phyloP scores from a whole-genome alignment of 2,797 vertebrate species.

The Gobionotothen gibberifrons region DNA sequence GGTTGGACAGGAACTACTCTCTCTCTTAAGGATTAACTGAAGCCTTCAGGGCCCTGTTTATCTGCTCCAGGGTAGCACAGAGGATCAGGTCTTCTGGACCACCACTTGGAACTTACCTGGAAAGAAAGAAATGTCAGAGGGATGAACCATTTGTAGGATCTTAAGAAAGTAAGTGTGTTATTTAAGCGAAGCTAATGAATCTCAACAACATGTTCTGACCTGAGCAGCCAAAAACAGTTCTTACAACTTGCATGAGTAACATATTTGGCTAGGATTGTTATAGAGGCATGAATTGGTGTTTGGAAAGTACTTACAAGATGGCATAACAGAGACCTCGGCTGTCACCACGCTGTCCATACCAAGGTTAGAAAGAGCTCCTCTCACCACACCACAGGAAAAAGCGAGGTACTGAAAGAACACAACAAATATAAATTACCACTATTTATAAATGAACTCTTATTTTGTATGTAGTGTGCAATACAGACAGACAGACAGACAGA shows the following conservation, averaged over 20 bases:
- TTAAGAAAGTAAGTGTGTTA: not conserved
- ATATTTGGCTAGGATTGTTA: not conserved
- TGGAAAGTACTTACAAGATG: slow-evolving; percentile 86
- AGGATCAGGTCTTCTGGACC: slow-evolving; percentile 79
- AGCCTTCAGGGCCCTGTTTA: not conserved
- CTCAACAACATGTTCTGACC: not conserved
- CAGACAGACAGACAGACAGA: not conserved
- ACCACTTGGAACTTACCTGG: slow-evolving; percentile 90
- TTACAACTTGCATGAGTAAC: not conserved
- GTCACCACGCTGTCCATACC: slow-evolving; percentile 89
- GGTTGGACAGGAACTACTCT: slow-evolving; percentile 6
- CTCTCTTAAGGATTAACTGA: slow-evolving; percentile 25
- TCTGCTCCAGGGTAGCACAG: slow-evolving; percentile 14
- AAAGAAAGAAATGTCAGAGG: slow-evolving; percentile 4
- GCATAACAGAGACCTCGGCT: slow-evolving; percentile 87
- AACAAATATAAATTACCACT: not conserved
- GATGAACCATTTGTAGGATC: not conserved
- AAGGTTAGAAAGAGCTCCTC: slow-evolving; percentile 87
- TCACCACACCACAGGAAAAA: slow-evolving; percentile 89
- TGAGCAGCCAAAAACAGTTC: not conserved
- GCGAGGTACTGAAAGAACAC: slow-evolving; percentile 84
- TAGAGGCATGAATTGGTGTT: not conserved
- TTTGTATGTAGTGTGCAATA: slow-evolving; percentile 2
- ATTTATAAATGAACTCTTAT: not conserved
- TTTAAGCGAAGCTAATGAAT: not conserved